Percentiles rank a stretch among this genome's conserved stretches.
These are phyloP conservation scores for Chelonus insularis DNA, from an alignment of 1,140 invertebrate species.

Conservation along the genomic window DNA sequence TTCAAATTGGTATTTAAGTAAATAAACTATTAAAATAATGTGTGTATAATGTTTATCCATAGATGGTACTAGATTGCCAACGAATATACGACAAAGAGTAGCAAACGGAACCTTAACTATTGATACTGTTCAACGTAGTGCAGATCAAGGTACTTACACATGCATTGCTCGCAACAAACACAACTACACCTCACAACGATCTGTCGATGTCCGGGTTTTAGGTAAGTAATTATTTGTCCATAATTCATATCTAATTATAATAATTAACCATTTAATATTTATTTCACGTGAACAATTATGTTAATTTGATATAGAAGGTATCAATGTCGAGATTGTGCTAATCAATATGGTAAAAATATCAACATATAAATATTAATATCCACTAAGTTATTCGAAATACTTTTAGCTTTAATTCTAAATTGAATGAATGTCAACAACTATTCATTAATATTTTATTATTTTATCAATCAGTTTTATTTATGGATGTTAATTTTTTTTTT, in stretches of 20 bases:
- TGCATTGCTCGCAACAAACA: slow-evolving; percentile 70
- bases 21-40: background rate
- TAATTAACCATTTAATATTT: background rate
- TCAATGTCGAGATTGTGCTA: too few relatives aligned
- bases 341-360: too few relatives aligned
- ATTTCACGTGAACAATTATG: too few relatives aligned
- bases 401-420: too few relatives aligned
- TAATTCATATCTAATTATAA: background rate
- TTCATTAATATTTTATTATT: too few relatives aligned
- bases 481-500: too few relatives aligned
- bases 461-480: too few relatives aligned
- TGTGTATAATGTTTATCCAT: slow-evolving; percentile 33
- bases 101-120: slow-evolving; percentile 69
- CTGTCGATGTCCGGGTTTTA: slow-evolving; percentile 63
- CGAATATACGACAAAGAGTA: slow-evolving; percentile 71
- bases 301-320: too few relatives aligned
- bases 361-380: too few relatives aligned
- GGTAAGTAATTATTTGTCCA: slow-evolving; percentile 53
- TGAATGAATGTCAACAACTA: too few relatives aligned
- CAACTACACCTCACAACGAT: slow-evolving; percentile 62
- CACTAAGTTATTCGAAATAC: too few relatives aligned
- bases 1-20: too few relatives aligned
- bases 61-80: slow-evolving; percentile 67
- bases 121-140: slow-evolving; percentile 65
- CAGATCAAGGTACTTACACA: slow-evolving; percentile 71